phyloP scores from a whole-genome alignment of 2,888 invertebrate species.

The Drosophila yooni region DNA sequence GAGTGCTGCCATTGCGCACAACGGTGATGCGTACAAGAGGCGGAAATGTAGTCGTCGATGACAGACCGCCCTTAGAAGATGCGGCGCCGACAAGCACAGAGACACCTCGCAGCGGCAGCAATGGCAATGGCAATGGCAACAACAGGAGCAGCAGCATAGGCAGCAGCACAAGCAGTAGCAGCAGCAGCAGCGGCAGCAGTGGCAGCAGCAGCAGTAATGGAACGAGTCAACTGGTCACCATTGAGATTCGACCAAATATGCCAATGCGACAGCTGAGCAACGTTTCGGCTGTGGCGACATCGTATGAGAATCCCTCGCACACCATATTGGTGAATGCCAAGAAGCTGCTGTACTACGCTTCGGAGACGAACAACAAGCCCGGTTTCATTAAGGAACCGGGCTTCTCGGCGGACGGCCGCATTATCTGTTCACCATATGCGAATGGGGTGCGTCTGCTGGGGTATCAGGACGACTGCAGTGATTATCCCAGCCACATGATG shows the following conservation, averaged over 20 bases:
- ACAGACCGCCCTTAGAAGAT: not conserved
- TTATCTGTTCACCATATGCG: constrained; percentile 95
- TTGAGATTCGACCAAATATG: constrained; percentile 50
- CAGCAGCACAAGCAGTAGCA: constrained; percentile 48
- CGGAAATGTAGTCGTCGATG: not conserved
- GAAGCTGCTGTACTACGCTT: constrained; percentile 92
- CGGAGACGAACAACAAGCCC: constrained; percentile 95
- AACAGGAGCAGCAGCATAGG: constrained; percentile 5
- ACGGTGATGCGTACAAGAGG: not conserved
- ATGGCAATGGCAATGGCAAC: not conserved
- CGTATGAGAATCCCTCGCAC: constrained; percentile 29
- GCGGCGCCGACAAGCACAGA: not conserved
- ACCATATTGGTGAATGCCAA: constrained; percentile 87
- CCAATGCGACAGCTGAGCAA: constrained; percentile 57
- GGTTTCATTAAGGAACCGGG: constrained; percentile 97
- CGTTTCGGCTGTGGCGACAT: constrained; percentile 12
- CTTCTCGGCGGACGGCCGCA: constrained; percentile 94
- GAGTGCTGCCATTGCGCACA: constrained; percentile 76
- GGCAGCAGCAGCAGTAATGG: constrained; percentile 29
- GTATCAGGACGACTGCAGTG: constrained; percentile 91
- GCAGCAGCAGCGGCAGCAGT: constrained; percentile 30
- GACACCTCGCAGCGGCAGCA: not conserved
- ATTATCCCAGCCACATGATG: constrained; percentile 86
- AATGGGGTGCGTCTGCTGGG: constrained; percentile 94
- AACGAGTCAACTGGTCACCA: constrained; percentile 41